Evolutionary conservation across 2,888 invertebrate species (phyloP).

Genomic region (Ommatoiulus sabulosus): DNA sequence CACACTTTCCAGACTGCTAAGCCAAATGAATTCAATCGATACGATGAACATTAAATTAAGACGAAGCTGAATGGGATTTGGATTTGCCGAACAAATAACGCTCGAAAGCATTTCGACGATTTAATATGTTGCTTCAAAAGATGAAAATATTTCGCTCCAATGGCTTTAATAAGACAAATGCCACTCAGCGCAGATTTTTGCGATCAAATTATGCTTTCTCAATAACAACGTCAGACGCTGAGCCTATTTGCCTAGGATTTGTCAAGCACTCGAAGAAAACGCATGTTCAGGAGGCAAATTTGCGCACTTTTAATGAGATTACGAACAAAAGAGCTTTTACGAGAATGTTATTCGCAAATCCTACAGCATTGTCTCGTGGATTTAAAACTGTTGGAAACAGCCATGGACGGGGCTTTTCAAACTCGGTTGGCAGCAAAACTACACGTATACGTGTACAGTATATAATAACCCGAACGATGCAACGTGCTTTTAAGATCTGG

Average conservation of each 20-base stretch:
- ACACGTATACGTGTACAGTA: too few relatives aligned
- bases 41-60: constrained; percentile 30
- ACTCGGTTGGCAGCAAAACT: neutral
- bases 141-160: constrained; percentile 27
- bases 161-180: constrained; percentile 35
- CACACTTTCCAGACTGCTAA: neutral
- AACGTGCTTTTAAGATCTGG: neutral
- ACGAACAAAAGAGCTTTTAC: neutral
- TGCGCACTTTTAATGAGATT: constrained; percentile 26
- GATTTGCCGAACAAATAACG: constrained; percentile 21
- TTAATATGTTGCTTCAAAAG: constrained; percentile 39
- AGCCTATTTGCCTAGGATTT: constrained; percentile 4
- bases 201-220: constrained; percentile 32
- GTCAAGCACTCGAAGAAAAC: constrained; percentile 15
- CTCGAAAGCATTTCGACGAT: constrained; percentile 23
- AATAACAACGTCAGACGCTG: neutral
- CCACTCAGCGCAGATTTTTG: constrained; percentile 30
- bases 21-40: constrained; percentile 23
- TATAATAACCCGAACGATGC: neutral
- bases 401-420: neutral
- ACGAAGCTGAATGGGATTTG: neutral
- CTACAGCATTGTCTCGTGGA: neutral
- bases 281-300: neutral
- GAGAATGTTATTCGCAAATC: constrained; percentile 7
- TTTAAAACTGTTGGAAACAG: neutral